Evolutionary conservation across 2,113 vertebrate genomes (phyloP), one percentile per base, ranked within the genome.

Genomic region (Phyllopteryx taeniolatus): DNA sequence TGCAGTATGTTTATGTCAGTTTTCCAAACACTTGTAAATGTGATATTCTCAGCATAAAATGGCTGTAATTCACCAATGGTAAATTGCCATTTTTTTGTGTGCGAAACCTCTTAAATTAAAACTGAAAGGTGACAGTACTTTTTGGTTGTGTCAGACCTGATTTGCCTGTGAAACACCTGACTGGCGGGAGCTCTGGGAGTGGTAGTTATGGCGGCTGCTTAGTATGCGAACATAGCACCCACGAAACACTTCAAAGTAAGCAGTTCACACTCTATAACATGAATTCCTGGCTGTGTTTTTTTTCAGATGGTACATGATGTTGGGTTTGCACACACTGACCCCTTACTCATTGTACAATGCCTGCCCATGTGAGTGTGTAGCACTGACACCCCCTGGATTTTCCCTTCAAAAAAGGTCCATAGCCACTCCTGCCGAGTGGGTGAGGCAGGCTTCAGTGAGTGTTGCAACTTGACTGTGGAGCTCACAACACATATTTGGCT

Each of bases 111-210:
- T 22, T 22, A 20, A 19, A 20, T 42, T 8, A 12, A 62, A 62
- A 27, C 22, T 4, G 56, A 43, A 63, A 42, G 2, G 11, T 43
- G 11, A 65, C 42, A 65, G 11, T 65, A 44, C 62, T 67, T 68
- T 87, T 87, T 85, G 84, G 79, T 87, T 83, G 77, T 75, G 80
- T 76, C 54, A 33, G 67, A 89, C 82, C 88, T 89, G 84, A 87
- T 86, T 79, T 83, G 68, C 60, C n/a, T 81, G 59, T 69, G n/a
- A 68, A 75, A 53, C 76, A 86, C 84, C 85, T 86, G 77, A 80
- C 79, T 82, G 77, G 75, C 77, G 82, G 76, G 62, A 82, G 76
- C 79, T 78, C 53, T 73, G 43, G 72, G 68, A 65, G 76, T 68
- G 57, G 67, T 39, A 56, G 74, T 81, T 60, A 44, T 72, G 69